These are phyloP conservation scores for Euplagia quadripunctaria DNA, from an alignment of 2,888 invertebrate species.

Conservation along the genomic window DNA sequence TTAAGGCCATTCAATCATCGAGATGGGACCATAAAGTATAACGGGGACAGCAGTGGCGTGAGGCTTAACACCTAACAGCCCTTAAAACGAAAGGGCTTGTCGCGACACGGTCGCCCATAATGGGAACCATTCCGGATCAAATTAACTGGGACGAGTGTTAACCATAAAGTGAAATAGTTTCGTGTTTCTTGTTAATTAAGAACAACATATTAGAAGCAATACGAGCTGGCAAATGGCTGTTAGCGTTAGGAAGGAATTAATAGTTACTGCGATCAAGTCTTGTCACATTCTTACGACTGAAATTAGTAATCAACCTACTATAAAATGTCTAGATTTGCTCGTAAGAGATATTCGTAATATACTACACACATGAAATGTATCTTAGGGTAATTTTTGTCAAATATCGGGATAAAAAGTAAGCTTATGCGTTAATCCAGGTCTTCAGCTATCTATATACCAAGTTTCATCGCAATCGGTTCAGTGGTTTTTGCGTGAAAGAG, in stretches of 20 bases:
- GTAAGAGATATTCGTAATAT: neutral
- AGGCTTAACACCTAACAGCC: conserved; percentile 36
- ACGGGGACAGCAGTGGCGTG: conserved; percentile 22
- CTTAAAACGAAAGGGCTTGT: conserved; percentile 55
- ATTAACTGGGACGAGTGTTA: conserved; percentile 55
- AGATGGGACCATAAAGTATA: conserved; percentile 39
- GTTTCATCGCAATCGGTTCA: too few species aligned
- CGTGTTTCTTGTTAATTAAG: conserved; percentile 41
- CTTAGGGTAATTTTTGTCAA: too few species aligned
- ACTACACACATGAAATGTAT: too few species aligned
- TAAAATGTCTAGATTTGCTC: conserved; percentile 1
- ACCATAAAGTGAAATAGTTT: conserved; percentile 42
- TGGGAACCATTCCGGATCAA: conserved; percentile 57
- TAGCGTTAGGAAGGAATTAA: conserved; percentile 28
- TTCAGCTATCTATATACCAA: too few species aligned
- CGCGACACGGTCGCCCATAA: conserved; percentile 51
- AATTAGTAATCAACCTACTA: neutral
- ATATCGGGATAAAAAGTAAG: too few species aligned
- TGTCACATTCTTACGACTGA: neutral
- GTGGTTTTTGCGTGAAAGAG: too few species aligned
- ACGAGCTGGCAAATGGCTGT: conserved; percentile 29
- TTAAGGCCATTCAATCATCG: conserved; percentile 39
- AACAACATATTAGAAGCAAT: conserved; percentile 30
- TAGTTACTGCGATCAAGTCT: neutral
- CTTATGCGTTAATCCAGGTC: too few species aligned